Conservation (phyloP, 2,888 invertebrate genomes). For the Mylabris sibirica region DNA sequence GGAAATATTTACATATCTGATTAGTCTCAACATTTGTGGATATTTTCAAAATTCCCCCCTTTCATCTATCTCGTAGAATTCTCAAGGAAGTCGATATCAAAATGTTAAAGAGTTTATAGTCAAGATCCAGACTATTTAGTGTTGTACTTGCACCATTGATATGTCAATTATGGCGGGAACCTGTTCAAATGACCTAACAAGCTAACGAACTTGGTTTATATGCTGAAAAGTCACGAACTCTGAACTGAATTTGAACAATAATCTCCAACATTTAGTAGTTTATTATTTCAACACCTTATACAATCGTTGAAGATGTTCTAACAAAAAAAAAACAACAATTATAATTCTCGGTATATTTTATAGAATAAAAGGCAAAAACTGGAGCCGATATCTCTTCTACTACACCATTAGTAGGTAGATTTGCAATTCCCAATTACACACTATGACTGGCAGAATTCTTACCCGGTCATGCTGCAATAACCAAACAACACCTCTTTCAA, state of each 20-base stretch:
- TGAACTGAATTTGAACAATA: conserved; percentile 38
- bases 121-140: conserved; percentile 49
- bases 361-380: neutral
- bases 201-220: conserved; percentile 45
- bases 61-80: neutral
- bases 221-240: conserved; percentile 49
- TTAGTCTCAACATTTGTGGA: conserved; percentile 41
- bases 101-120: conserved; percentile 40
- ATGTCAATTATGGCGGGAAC: conserved; percentile 55
- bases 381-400: neutral
- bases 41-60: no score
- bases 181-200: conserved; percentile 51
- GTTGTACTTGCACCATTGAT: conserved; percentile 53
- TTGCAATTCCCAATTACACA: conserved; percentile 46
- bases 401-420: conserved; percentile 30
- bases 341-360: neutral
- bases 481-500: conserved; percentile 31
- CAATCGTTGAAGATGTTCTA: no score
- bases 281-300: neutral
- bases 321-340: no score
- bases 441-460: conserved; percentile 46
- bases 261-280: no score
- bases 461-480: neutral
- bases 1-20: conserved; percentile 45
- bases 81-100: conserved; percentile 41